Base-by-base conservation (phyloP, 2,797 vertebrate genomes). In the Triplophysa bombifrons region DNA sequence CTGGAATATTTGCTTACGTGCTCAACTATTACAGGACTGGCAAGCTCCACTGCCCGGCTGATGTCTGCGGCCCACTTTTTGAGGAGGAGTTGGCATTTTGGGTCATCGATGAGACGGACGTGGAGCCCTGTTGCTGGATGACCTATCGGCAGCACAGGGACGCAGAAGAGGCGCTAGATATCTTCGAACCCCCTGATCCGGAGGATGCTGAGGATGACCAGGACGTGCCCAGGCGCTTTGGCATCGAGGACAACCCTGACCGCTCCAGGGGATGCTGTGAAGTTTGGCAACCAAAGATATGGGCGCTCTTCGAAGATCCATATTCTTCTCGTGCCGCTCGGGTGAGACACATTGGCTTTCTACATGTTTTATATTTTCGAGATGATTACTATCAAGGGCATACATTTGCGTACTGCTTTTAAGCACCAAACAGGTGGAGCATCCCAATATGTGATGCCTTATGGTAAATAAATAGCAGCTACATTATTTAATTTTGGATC, bases 111-210 rank as follows among this genome's bases (percentile, higher is more conserved):
- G 98, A 99, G 93, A 99, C 97, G 0, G 97, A 99, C 82, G 97
- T 99, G 93, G 98, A 99, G 89, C 97, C 98, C 2, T 99, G 98
- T 85, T 99, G 98, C 93, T 99, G 98, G 98, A 99, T 99, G 96
- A 96, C 95, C 64, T 99, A 99, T 86, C 93, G 98, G 0, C 98
- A 99, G 90, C 98, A 99, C 88, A 92, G 98, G 0, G 98, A 99
- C 20, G 98, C 98, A 0, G 98, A 99, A 74, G 98, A 99, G 89
- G 98, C 98, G n/a, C 92, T 99, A 60, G 96, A 98, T 72, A 98
- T 94, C 82, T 99, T 99, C 2, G 97, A 99, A 71, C 96, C 95
- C 1, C 96, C 96, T 0, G 96, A 99, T 68, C 94, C 93, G 0
- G 95, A 96, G 0, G 93, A 94, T 56, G 85, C 2, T 53, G 95